Evolutionary conservation across 2,888 invertebrate genomes (phyloP).

Genomic region (Ectemnius lituratus): DNA sequence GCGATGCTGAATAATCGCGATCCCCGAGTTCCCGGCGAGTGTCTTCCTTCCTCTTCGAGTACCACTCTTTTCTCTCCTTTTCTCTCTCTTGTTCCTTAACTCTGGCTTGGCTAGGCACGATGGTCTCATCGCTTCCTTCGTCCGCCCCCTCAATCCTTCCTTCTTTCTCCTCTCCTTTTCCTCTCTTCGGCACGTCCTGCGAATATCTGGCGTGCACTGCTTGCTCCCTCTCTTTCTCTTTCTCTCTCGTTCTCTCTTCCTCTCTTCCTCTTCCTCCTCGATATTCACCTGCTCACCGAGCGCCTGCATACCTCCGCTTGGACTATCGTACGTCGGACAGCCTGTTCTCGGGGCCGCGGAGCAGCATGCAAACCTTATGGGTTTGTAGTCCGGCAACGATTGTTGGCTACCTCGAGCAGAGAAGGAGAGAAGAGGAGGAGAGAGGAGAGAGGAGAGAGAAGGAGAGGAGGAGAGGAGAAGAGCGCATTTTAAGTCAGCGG

Average conservation of each 20-base stretch:
- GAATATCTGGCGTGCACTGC: no score
- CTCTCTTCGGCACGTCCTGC: neutral
- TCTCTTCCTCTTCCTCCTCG: constrained; percentile 24
- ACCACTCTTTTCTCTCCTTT: neutral
- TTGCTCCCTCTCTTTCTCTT: neutral
- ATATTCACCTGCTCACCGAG: constrained; percentile 53
- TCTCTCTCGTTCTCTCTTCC: neutral
- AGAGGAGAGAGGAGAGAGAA: neutral
- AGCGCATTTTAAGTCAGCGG: no score
- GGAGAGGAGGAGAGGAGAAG: neutral
- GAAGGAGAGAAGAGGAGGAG: neutral
- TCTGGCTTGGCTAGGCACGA: neutral
- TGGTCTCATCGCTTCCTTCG: neutral
- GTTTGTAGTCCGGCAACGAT: constrained; percentile 24
- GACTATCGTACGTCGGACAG: constrained; percentile 48
- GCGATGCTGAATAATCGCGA: constrained; percentile 60
- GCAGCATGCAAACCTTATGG: constrained; percentile 30
- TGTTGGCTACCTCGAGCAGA: neutral
- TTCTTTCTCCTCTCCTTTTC: constrained; percentile 7
- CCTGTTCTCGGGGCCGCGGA: constrained; percentile 41
- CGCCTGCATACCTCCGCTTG: constrained; percentile 40
- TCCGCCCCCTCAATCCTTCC: neutral
- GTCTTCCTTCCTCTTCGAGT: neutral
- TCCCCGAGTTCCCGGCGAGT: constrained; percentile 16
- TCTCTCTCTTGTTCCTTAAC: neutral